Conservation (phyloP, 2,113 vertebrate genomes). For the Bos javanicus region DNA sequence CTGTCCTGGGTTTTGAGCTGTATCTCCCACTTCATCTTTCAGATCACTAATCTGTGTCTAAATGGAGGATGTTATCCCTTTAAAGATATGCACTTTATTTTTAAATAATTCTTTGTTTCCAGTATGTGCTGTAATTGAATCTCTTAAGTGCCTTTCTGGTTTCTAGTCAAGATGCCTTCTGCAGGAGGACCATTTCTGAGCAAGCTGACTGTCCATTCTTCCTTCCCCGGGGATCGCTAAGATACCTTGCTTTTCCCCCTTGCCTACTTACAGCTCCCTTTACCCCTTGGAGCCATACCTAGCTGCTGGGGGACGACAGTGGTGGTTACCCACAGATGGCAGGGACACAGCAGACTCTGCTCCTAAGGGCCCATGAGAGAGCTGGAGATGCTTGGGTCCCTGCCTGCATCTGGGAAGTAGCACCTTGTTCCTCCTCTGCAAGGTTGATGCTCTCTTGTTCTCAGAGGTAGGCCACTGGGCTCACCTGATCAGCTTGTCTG, state of each 20-base stretch:
- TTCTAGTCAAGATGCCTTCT: not conserved
- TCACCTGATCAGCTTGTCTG: not conserved
- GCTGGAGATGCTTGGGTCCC: rapidly evolving
- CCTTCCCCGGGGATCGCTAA: not conserved
- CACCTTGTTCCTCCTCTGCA: not conserved
- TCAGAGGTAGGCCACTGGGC: not conserved
- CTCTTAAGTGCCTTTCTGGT: not conserved
- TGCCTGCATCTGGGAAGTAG: not conserved
- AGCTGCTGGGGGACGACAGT: not conserved
- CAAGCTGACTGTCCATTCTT: not conserved
- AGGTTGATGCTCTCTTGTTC: not conserved
- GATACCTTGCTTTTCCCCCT: not conserved
- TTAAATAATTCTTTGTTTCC: not conserved
- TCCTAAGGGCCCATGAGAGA: not conserved
- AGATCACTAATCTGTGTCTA: not conserved
- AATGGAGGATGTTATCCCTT: not conserved
- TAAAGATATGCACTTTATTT: not conserved
- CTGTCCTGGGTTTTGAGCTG: not conserved
- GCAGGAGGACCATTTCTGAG: not conserved
- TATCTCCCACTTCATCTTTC: not conserved
- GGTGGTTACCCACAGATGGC: rapidly evolving
- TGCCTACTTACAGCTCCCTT: not conserved
- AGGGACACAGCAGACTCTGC: not conserved
- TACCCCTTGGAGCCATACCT: not conserved
- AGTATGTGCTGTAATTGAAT: not conserved